A percentile compares a stretch with the other conserved stretches of the same genome.
These are phyloP conservation scores for Emydoidea blandingii DNA, from an alignment of 2,797 vertebrate species.

Conservation along the genomic window DNA sequence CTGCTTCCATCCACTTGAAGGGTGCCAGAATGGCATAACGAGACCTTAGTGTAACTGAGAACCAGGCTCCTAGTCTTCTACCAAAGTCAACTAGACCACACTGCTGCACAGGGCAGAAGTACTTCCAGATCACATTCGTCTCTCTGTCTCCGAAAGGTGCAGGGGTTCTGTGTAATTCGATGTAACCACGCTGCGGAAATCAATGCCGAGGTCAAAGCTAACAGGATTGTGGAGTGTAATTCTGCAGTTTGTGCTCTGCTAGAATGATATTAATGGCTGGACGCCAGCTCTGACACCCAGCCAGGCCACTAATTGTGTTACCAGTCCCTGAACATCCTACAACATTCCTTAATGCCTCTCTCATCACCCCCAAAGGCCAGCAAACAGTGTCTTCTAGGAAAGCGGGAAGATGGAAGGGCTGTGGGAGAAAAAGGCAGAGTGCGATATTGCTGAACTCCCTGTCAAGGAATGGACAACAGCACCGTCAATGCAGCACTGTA, in stretches of 20 bases:
- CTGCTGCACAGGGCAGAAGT: not conserved
- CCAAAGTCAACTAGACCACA: rapidly evolving
- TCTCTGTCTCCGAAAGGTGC: not conserved
- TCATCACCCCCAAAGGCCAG: not conserved
- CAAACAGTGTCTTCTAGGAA: not conserved
- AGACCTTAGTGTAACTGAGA: not conserved
- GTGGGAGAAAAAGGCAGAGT: not conserved
- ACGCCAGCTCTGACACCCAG: not conserved
- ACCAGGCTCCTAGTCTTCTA: not conserved
- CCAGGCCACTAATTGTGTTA: not conserved
- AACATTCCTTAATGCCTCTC: not conserved
- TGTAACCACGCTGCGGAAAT: not conserved
- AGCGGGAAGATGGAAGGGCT: not conserved
- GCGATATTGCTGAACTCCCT: not conserved
- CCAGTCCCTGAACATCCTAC: not conserved
- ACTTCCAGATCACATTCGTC: not conserved
- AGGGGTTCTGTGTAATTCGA: rapidly evolving
- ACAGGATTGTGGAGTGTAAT: not conserved
- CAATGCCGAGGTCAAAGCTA: not conserved
- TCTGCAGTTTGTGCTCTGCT: not conserved
- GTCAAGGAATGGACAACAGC: rapidly evolving
- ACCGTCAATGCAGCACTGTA: rapidly evolving
- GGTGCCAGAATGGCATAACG: rapidly evolving
- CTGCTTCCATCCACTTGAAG: not conserved
- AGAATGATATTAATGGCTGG: not conserved